Percentiles rank a stretch among this genome's conserved stretches.
Evolutionary conservation across 2,797 vertebrate genomes (phyloP).

Genomic region (Mastacembelus armatus): DNA sequence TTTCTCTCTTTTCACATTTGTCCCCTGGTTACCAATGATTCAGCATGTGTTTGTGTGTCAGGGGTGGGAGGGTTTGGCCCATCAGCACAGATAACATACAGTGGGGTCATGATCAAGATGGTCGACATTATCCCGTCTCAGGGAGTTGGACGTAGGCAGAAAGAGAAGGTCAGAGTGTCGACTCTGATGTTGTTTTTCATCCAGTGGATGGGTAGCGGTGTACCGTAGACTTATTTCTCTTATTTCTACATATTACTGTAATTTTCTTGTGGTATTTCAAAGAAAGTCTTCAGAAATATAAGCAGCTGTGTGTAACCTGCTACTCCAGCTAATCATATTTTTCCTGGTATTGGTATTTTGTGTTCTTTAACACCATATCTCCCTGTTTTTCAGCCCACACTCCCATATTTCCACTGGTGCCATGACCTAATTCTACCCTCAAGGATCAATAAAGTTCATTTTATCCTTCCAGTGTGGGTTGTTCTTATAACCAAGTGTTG

Average conservation of each 20-base stretch:
- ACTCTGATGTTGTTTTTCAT: constrained; percentile 17
- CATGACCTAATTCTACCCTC: constrained; percentile 29
- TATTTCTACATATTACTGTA: no score
- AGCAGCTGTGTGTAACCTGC: neutral
- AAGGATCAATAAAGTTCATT: constrained; percentile 50
- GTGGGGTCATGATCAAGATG: constrained; percentile 26
- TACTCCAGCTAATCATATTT: constrained; percentile 6
- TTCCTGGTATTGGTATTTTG: constrained; percentile 18
- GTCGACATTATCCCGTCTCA: constrained; percentile 35
- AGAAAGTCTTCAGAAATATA: neutral
- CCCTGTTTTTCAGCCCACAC: constrained; percentile 26
- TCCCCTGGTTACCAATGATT: constrained; percentile 44
- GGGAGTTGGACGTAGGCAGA: constrained; percentile 41
- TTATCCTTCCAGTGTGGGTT: constrained; percentile 21
- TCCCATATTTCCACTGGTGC: neutral
- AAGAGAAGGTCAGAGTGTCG: constrained; percentile 46
- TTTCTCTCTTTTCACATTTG: neutral
- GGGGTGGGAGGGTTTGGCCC: constrained; percentile 11
- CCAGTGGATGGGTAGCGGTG: neutral
- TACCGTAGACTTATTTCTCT: constrained; percentile 3
- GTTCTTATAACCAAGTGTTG: constrained; percentile 17
- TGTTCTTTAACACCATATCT: constrained; percentile 4
- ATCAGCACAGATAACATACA: constrained; percentile 13
- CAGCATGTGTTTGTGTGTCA: constrained; percentile 9
- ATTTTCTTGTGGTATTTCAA: no score